A percentile compares a stretch with the other conserved stretches of the same genome.
Evolutionary conservation across 2,797 vertebrate genomes (phyloP).

Genomic region (Melanotaenia parkinsoni): DNA sequence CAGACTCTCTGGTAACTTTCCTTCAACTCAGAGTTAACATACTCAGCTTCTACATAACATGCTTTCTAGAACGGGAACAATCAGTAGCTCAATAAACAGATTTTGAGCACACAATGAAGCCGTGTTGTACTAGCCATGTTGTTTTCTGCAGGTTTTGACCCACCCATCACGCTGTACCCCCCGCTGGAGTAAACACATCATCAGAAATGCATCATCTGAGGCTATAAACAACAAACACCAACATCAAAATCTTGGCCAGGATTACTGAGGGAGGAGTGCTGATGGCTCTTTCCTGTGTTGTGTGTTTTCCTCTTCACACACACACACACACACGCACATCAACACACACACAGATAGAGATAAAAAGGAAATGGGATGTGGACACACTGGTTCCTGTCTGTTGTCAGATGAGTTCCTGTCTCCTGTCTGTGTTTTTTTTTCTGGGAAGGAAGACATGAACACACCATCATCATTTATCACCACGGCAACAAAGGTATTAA

Average conservation of each 20-base stretch:
- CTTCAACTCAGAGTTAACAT: too few species aligned
- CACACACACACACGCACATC: neutral
- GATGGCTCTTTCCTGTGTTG: constrained; percentile 11
- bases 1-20: too few species aligned
- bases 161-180: too few species aligned
- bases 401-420: constrained; percentile 72
- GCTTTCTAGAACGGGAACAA: too few species aligned
- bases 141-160: neutral
- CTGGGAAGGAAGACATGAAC: constrained; percentile 45
- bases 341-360: constrained; percentile 5
- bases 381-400: constrained; percentile 75
- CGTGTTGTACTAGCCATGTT: too few species aligned
- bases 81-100: too few species aligned
- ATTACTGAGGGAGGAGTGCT: constrained; percentile 1
- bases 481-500: constrained; percentile 50
- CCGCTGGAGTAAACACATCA: neutral
- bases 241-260: neutral
- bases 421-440: constrained; percentile 58
- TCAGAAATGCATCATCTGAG: neutral
- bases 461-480: constrained; percentile 40
- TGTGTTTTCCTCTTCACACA: neutral
- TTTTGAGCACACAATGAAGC: too few species aligned
- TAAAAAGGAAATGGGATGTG: constrained; percentile 77
- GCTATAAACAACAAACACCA: constrained; percentile 3
- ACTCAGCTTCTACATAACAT: too few species aligned